Evolutionary conservation across 1,140 invertebrate species (phyloP), one percentile per base, ranked within the genome.

Genomic region (Ylistrum balloti): DNA sequence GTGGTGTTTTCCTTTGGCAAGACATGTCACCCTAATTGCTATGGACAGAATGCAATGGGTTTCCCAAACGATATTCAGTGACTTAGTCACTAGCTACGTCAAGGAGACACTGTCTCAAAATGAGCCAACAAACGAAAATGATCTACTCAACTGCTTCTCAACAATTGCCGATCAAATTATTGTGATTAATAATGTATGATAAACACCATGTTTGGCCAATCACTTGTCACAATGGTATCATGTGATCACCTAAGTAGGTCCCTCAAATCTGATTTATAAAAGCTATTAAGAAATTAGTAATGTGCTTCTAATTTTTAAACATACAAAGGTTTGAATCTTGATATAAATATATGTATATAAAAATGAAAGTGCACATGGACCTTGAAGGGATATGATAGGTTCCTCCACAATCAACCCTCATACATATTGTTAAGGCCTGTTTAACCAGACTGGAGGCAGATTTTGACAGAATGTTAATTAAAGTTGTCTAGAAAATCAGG

Each of bases 401-500:
- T 74, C 56, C 56, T 74, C n/a, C n/a, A 74, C 56, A 74, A 74
- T 28, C n/a, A 74, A 28, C n/a, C 22, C 22, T 28, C 9, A n/a
- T n/a, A n/a, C 22, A 28, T 28, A n/a, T 74, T 74, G 22, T 74
- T 28, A 1, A 17, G 22, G 22, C n/a, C 56, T 74, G 2, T 56
- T 56, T 56, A 56, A 56, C 45, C 3, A 15, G 22, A 74, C 56
- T 74, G 56, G 56, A 74, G 56, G 28, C 56, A 74, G 5, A 74
- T n/a, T 74, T n/a, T 74, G 56, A 74, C 56, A 74, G 56, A 74
- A 17, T 74, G 56, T 74, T 28, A n/a, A 74, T 74, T 74, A 74
- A 28, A 74, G 56, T 74, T n/a, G 56, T 74, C 56, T 74, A 74
- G 56, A 74, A 74, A 74, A 74, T 74, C 56, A 74, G 22, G n/a